Percentiles rank a stretch among this genome's conserved stretches.
Evolutionary conservation across 2,113 vertebrate species (phyloP).

Genomic region (Notothenia coriiceps): DNA sequence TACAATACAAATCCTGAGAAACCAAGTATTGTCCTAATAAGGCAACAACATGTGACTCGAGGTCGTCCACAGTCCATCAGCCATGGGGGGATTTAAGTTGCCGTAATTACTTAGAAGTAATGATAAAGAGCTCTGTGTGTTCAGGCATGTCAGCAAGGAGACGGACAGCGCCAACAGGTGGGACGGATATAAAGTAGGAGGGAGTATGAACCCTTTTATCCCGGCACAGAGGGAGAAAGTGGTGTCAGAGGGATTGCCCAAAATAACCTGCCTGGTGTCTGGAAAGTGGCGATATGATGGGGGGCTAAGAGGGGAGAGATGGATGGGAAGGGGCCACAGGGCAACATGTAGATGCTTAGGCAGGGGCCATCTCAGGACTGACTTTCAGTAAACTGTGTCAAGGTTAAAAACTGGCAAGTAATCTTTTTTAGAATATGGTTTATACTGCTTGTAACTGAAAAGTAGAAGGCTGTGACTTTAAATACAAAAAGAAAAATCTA

Average conservation of each 20-base stretch:
- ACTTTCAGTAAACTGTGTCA: constrained; percentile 21
- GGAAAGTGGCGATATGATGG: constrained; percentile 50
- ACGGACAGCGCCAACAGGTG: constrained; percentile 77
- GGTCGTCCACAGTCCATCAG: constrained; percentile 7
- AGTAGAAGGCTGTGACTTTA: neutral
- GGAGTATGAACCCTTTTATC: constrained; percentile 65
- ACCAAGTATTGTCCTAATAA: constrained; percentile 1
- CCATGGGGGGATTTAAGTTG: constrained; percentile 29
- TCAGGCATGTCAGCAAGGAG: constrained; percentile 60
- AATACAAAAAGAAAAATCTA: neutral
- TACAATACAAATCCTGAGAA: neutral
- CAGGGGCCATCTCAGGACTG: constrained; percentile 5
- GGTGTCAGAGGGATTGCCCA: constrained; percentile 72
- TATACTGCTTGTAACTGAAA: neutral
- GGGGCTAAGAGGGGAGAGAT: constrained; percentile 50
- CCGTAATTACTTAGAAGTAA: constrained; percentile 46
- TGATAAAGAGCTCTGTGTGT: constrained; percentile 45
- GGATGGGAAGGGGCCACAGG: constrained; percentile 46
- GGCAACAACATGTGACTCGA: neutral
- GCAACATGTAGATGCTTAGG: constrained; percentile 29
- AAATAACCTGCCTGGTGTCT: constrained; percentile 74
- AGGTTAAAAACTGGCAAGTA: neutral
- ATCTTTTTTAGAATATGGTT: neutral
- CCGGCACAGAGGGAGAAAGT: constrained; percentile 64
- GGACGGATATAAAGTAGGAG: constrained; percentile 50